Conservation (phyloP, 1,140 invertebrate genomes). For the Nebria ingens region DNA sequence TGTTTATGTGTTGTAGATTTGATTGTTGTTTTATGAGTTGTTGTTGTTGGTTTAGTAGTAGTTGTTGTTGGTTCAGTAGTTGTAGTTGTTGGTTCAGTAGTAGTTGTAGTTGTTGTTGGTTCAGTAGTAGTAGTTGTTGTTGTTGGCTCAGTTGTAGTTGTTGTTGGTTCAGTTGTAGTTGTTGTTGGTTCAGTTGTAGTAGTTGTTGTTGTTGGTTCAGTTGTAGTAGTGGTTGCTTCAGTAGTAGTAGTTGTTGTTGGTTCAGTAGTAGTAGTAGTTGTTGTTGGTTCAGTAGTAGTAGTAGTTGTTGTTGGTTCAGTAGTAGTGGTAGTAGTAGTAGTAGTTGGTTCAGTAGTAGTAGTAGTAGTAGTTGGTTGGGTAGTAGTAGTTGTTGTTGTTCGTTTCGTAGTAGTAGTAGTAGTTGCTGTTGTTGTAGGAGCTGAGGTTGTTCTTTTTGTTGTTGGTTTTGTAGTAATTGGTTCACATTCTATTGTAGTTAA, state of each 20-base stretch:
- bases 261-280: neutral
- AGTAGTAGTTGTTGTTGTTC: neutral
- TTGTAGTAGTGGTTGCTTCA: neutral
- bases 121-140: neutral
- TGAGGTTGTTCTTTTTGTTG: neutral
- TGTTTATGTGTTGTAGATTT: neutral
- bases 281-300: neutral
- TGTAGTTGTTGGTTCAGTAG: neutral
- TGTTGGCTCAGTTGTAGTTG: neutral
- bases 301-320: neutral
- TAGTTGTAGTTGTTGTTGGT: neutral
- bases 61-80: neutral
- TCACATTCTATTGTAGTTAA: neutral
- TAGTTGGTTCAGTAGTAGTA: neutral
- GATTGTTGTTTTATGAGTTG: conserved; percentile 8
- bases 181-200: conserved; percentile 11
- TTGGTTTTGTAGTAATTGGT: neutral
- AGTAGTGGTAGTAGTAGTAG: conserved; percentile 1
- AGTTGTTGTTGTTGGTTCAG: conserved; percentile 7
- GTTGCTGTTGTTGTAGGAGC: neutral
- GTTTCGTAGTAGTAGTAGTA: neutral
- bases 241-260: conserved; percentile 8
- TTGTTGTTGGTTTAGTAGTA: neutral
- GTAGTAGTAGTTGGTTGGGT: conserved; percentile 8
- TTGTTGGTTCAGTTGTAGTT: conserved; percentile 8